A percentile compares a stretch with the other conserved stretches of the same genome.
phyloP scores from a whole-genome alignment of 2,888 invertebrate genomes.

The Lymantria monacha region DNA sequence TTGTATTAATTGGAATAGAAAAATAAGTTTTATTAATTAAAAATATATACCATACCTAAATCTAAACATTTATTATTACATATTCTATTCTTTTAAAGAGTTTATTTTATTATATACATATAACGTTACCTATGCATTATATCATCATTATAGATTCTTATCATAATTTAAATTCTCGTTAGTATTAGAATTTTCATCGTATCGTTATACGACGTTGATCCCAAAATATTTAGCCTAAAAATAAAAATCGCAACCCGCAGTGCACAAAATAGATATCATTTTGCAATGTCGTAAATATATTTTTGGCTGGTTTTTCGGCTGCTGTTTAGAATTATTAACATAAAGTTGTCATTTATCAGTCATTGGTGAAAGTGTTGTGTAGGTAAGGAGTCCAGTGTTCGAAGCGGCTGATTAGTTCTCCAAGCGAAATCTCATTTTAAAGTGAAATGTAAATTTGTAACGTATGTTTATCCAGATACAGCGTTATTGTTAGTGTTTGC shows the following conservation, averaged over 20 bases:
- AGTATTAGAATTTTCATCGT: no score
- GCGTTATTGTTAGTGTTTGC: slow-evolving; percentile 41
- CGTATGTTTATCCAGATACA: slow-evolving; percentile 24
- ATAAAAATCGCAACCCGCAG: slow-evolving; percentile 10
- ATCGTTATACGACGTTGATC: neutral
- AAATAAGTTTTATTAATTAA: no score
- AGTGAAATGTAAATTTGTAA: slow-evolving; percentile 55
- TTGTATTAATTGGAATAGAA: no score
- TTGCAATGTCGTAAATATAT: slow-evolving; percentile 13
- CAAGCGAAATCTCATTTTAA: slow-evolving; percentile 25
- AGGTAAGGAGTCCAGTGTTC: slow-evolving; percentile 40
- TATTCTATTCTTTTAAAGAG: no score
- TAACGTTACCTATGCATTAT: no score
- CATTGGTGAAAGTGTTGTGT: slow-evolving; percentile 73
- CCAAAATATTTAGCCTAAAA: slow-evolving; percentile 13
- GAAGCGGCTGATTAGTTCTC: slow-evolving; percentile 34
- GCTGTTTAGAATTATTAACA: slow-evolving; percentile 41
- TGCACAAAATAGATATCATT: slow-evolving; percentile 15
- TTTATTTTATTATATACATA: no score
- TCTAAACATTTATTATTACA: no score
- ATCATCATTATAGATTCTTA: no score
- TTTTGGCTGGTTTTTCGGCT: slow-evolving; percentile 26
- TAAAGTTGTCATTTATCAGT: slow-evolving; percentile 54
- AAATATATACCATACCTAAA: no score
- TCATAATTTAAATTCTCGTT: no score